phyloP scores from a whole-genome alignment of 2,797 vertebrate genomes.

The Florisuga fusca region DNA sequence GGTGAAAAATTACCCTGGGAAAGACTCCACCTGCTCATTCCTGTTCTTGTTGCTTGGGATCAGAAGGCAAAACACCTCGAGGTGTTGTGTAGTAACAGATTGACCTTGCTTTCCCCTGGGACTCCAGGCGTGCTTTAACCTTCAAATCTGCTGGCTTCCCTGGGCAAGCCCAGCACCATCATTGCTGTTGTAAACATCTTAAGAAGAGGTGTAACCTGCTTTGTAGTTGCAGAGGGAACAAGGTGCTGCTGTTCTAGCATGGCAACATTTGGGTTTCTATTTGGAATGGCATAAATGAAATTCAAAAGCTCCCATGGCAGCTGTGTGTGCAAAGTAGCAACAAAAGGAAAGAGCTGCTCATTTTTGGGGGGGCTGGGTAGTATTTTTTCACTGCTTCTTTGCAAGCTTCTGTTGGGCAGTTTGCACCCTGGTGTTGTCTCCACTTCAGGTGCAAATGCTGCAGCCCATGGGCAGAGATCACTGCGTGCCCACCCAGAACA shows the following conservation, averaged over 20 bases:
- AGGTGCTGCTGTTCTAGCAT: background rate
- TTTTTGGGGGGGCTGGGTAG: background rate
- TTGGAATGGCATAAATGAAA: background rate
- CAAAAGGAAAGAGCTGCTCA: background rate
- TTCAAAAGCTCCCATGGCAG: background rate
- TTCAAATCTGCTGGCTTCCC: background rate
- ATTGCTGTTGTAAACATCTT: background rate
- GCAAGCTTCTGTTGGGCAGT: background rate
- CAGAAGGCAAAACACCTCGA: background rate
- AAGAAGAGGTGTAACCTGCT: background rate
- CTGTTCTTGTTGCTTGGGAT: slow-evolving; percentile 28
- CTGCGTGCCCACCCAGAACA: too few species aligned
- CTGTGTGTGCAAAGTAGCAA: background rate
- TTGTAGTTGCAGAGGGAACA: background rate
- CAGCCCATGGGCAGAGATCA: background rate
- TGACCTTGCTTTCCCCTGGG: background rate
- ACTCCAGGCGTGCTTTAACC: background rate
- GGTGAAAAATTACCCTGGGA: background rate
- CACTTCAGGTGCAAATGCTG: rapidly evolving
- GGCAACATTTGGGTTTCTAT: background rate
- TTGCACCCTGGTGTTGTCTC: background rate
- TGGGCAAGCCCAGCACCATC: background rate
- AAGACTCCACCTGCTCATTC: background rate
- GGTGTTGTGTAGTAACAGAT: background rate
- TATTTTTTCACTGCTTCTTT: background rate